phyloP scores from a whole-genome alignment of 2,888 invertebrate species.

The Ophraella communa region DNA sequence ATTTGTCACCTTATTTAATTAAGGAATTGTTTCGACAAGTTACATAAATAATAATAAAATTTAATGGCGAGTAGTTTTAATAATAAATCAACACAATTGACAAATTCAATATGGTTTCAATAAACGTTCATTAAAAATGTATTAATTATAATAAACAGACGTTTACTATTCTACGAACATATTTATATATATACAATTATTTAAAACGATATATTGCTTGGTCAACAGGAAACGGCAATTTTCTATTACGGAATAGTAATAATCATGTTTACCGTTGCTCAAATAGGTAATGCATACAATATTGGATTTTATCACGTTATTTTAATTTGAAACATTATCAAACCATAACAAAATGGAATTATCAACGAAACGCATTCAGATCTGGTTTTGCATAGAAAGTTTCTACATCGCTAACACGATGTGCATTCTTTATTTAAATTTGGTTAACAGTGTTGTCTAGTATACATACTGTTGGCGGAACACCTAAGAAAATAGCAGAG shows the following conservation, averaged over 20 bases:
- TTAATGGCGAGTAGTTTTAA: too few species aligned
- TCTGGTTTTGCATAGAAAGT: not conserved
- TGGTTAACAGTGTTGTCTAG: too few species aligned
- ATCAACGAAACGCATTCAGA: not conserved
- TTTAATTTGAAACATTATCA: not conserved
- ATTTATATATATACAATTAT: not conserved
- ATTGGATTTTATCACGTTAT: not conserved
- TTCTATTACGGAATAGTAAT: constrained; percentile 7
- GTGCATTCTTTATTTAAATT: not conserved
- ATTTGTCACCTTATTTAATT: not conserved
- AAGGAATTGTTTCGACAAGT: not conserved
- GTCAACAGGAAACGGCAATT: not conserved
- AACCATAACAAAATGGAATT: not conserved
- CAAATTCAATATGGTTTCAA: too few species aligned
- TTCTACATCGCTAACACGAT: not conserved
- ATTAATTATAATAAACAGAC: not conserved
- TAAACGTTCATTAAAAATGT: constrained; percentile 43
- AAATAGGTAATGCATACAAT: not conserved
- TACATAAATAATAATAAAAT: too few species aligned
- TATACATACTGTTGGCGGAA: too few species aligned
- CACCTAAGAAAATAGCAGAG: too few species aligned
- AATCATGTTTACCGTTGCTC: not conserved
- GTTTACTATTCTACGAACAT: not conserved
- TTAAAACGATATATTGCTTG: not conserved
- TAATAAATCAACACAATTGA: too few species aligned